phyloP scores from a whole-genome alignment of 2,113 vertebrate genomes.

The Aix galericulata region DNA sequence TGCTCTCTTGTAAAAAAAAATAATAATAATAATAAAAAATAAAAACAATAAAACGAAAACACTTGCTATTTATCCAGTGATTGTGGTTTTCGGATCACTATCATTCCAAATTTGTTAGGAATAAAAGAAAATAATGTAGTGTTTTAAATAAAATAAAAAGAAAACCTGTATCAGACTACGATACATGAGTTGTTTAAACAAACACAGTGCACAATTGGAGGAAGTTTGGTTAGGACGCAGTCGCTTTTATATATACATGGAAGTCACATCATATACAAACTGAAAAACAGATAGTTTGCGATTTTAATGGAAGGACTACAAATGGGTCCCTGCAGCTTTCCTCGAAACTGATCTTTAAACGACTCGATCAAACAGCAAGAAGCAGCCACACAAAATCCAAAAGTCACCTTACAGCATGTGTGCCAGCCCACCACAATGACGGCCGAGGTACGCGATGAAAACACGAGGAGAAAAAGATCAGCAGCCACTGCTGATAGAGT shows the following conservation, averaged over 20 bases:
- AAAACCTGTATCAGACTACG: slow-evolving; percentile 74
- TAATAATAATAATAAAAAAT: neutral
- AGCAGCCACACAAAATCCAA: slow-evolving; percentile 33
- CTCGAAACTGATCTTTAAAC: slow-evolving; percentile 27
- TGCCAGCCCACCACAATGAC: neutral
- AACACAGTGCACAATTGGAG: slow-evolving; percentile 88
- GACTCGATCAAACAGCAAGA: neutral
- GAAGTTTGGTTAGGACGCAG: slow-evolving; percentile 82
- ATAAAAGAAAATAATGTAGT: slow-evolving; percentile 73
- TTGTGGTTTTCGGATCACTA: slow-evolving; percentile 62
- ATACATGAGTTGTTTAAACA: slow-evolving; percentile 78
- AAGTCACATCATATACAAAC: slow-evolving; percentile 80
- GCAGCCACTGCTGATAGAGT: neutral
- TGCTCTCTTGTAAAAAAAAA: slow-evolving; percentile 54
- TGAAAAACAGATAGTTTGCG: slow-evolving; percentile 57
- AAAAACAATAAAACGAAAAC: neutral
- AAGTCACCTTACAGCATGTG: neutral
- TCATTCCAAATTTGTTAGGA: slow-evolving; percentile 63
- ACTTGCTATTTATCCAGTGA: slow-evolving; percentile 79
- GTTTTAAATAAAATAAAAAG: slow-evolving; percentile 75
- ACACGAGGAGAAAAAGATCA: neutral
- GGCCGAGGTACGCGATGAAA: neutral
- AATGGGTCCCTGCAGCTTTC: slow-evolving; percentile 58
- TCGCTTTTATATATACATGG: slow-evolving; percentile 75
- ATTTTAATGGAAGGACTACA: slow-evolving; percentile 69